Evolutionary conservation across 1,140 invertebrate species (phyloP).

Genomic region (Lepidurus arcticus): DNA sequence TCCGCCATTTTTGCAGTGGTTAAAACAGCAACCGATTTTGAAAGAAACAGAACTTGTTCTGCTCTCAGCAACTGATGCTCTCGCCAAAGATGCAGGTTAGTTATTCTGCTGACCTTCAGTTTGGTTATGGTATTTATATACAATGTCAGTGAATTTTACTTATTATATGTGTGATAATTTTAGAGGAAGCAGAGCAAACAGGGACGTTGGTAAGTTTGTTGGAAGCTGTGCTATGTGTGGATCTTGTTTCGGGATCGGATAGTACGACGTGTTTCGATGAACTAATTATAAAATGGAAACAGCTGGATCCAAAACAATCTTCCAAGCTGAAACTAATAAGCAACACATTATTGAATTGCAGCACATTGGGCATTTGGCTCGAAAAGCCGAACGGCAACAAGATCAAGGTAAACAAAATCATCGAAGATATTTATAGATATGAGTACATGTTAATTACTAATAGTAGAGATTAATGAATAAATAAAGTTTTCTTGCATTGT

Average conservation of each 20-base stretch:
- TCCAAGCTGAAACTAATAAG: background rate
- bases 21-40: background rate
- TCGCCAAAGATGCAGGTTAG: background rate
- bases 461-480: too few relatives aligned
- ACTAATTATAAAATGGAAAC: background rate
- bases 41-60: slow-evolving; percentile 2
- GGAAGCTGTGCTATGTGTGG: background rate
- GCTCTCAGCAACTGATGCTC: background rate
- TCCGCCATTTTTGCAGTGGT: background rate
- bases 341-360: background rate
- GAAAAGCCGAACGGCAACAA: background rate
- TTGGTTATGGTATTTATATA: too few relatives aligned
- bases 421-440: too few relatives aligned
- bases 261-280: background rate
- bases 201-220: background rate
- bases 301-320: background rate
- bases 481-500: too few relatives aligned
- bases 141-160: background rate
- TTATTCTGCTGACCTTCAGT: background rate
- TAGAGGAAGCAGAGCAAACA: background rate
- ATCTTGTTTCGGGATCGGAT: slow-evolving; percentile 3
- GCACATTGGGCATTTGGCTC: background rate
- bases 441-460: too few relatives aligned
- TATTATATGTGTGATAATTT: background rate
- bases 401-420: background rate